These are phyloP conservation scores for Lasioglossum albipes DNA, from an alignment of 1,140 invertebrate species.

Conservation along the genomic window DNA sequence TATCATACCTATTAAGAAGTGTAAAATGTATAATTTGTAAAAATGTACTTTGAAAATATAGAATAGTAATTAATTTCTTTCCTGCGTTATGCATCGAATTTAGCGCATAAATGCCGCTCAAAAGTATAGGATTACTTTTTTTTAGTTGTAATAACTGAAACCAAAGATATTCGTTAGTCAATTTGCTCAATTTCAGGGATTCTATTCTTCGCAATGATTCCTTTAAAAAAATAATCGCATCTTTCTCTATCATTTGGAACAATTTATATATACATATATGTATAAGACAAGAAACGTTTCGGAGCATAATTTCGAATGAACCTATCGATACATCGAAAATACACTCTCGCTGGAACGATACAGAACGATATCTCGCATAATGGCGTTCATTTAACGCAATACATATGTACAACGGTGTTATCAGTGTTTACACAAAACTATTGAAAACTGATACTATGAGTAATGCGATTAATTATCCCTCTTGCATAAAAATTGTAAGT, in stretches of 20 bases:
- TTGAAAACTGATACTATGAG: slow-evolving; percentile 19
- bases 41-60: slow-evolving; percentile 51
- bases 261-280: no score
- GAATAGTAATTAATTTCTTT: slow-evolving; percentile 28
- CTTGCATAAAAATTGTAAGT: slow-evolving; percentile 59
- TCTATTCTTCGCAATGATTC: no score
- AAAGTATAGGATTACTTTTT: no score
- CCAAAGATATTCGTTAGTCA: no score
- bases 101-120: no score
- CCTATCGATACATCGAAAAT: neutral
- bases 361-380: neutral
- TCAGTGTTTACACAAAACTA: neutral
- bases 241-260: no score
- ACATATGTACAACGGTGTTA: neutral
- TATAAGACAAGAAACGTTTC: no score
- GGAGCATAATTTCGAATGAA: neutral
- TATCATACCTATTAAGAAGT: slow-evolving; percentile 48
- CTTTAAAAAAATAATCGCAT: no score
- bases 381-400: neutral
- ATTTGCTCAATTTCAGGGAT: no score
- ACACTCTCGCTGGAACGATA: neutral
- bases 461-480: slow-evolving; percentile 27
- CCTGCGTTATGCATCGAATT: slow-evolving; percentile 26
- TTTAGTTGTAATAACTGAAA: no score
- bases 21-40: slow-evolving; percentile 46